Conservation (phyloP, 2,113 vertebrate genomes). For the Chionodraco myersi region DNA sequence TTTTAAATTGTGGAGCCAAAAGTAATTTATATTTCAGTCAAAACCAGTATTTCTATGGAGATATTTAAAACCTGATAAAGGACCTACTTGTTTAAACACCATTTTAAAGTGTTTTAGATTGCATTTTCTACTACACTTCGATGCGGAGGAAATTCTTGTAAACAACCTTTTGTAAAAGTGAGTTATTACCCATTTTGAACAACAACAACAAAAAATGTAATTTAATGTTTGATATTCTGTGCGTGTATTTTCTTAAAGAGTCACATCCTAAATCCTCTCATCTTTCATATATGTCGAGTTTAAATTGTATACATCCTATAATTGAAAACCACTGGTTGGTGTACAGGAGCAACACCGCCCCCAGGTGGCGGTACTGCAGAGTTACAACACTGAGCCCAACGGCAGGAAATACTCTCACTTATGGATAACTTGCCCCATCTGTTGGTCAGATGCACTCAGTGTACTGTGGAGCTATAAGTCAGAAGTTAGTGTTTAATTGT, state of each 20-base stretch:
- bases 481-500: too few species aligned
- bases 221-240: neutral
- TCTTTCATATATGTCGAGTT: neutral
- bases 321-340: neutral
- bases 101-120: neutral
- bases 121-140: neutral
- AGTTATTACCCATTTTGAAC: neutral
- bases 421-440: constrained; percentile 46
- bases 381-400: constrained; percentile 24
- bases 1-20: neutral
- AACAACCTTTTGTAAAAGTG: neutral
- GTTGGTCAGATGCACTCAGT: constrained; percentile 36
- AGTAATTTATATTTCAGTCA: neutral
- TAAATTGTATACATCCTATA: neutral
- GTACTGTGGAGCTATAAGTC: neutral
- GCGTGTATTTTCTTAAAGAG: neutral
- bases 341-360: constrained; percentile 58
- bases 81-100: neutral
- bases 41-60: neutral
- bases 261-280: neutral
- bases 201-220: neutral
- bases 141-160: neutral
- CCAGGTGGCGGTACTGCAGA: constrained; percentile 28
- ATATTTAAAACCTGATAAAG: neutral
- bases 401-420: neutral